Conservation (phyloP, 2,113 vertebrate species). For the Coptodon rendalli region DNA sequence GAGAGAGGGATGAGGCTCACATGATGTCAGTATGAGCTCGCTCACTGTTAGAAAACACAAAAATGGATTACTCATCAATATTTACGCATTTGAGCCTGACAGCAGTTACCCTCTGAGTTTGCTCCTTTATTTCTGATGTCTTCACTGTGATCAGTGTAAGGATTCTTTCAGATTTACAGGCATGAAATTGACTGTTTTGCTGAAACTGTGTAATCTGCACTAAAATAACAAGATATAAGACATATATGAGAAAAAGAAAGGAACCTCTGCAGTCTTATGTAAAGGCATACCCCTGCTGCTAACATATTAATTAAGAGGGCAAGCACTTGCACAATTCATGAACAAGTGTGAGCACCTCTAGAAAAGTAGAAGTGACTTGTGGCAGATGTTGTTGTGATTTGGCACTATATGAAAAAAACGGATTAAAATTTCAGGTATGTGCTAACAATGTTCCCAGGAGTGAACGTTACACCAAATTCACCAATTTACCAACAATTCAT, state of each 20-base stretch:
- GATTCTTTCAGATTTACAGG: not conserved
- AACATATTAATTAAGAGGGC: not conserved
- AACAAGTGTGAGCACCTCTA: not conserved
- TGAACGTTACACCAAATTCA: not conserved
- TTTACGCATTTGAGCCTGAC: not conserved
- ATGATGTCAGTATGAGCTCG: conserved; percentile 19
- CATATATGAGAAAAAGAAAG: not conserved
- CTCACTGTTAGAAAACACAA: not conserved
- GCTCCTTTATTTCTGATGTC: not conserved
- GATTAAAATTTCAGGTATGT: not conserved
- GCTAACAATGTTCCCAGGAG: not conserved
- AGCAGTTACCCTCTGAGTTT: not conserved
- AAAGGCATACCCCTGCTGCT: not conserved
- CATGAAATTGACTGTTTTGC: not conserved
- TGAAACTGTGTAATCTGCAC: not conserved
- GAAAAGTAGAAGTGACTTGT: not conserved
- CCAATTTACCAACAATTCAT: not conserved
- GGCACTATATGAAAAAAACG: not conserved
- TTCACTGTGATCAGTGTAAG: not conserved
- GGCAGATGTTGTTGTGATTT: not conserved
- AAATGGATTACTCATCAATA: not conserved
- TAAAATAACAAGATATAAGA: not conserved
- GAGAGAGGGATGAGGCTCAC: not conserved
- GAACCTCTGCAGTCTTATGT: not conserved
- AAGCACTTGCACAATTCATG: not conserved